Conservation (phyloP, 92 coral and sea anemone genomes). For the Phenganax stokvisi region DNA sequence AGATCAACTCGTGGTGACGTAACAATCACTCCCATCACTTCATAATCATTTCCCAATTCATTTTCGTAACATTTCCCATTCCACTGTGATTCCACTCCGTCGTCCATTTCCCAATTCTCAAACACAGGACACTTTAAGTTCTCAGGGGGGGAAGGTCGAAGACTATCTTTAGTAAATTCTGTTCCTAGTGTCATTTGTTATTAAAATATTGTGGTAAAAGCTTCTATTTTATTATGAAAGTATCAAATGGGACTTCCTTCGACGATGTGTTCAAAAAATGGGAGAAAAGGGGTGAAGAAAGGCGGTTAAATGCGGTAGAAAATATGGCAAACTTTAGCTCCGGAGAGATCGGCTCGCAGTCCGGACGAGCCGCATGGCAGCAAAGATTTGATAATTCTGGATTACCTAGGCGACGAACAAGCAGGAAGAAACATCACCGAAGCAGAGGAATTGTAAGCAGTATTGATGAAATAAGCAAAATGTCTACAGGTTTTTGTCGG, state of each 20-base stretch:
- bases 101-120: too few species aligned
- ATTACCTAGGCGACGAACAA: conserved; percentile 49
- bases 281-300: conserved; percentile 62
- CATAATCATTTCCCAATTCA: too few species aligned
- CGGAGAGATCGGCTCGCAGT: neutral
- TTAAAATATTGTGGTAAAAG: neutral
- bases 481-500: neutral
- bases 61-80: too few species aligned
- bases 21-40: too few species aligned
- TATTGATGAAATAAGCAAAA: neutral
- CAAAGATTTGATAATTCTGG: conserved; percentile 53
- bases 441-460: neutral
- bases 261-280: conserved; percentile 86
- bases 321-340: conserved; percentile 9
- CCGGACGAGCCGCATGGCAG: conserved; percentile 57
- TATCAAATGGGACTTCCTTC: conserved; percentile 40
- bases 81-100: too few species aligned
- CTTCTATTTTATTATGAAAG: neutral
- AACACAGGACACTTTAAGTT: too few species aligned
- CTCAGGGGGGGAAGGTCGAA: too few species aligned
- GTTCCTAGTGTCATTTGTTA: neutral
- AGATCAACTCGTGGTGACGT: too few species aligned
- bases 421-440: conserved; percentile 44
- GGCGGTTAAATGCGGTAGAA: conserved; percentile 34
- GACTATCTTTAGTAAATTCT: too few species aligned